Evolutionary conservation across 2,888 invertebrate species (phyloP).

Genomic region (Sipha maydis): DNA sequence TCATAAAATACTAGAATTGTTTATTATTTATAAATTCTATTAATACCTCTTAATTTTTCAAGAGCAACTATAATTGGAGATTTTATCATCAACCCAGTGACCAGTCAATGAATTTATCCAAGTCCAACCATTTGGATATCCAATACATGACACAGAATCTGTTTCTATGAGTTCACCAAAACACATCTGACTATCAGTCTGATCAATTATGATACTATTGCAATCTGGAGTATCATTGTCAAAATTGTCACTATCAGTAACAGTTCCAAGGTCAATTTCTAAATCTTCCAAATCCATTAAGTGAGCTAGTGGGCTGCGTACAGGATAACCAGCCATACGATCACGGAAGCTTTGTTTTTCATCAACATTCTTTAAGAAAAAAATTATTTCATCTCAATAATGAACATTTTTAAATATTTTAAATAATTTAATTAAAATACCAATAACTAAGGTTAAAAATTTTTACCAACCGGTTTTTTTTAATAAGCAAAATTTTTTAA

Average conservation of each 20-base stretch:
- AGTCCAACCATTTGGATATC: constrained; percentile 75
- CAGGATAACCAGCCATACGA: constrained; percentile 63
- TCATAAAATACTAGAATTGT: not conserved
- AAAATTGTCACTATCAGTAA: constrained; percentile 64
- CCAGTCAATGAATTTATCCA: constrained; percentile 86
- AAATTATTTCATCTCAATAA: constrained; percentile 4
- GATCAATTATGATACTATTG: constrained; percentile 48
- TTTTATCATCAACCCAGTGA: constrained; percentile 73
- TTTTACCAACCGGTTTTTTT: constrained; percentile 69
- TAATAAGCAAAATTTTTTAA: constrained; percentile 84
- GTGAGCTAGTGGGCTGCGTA: constrained; percentile 65
- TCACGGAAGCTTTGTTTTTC: constrained; percentile 63
- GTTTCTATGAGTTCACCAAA: constrained; percentile 49
- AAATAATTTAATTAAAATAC: constrained; percentile 26
- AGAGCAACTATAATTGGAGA: constrained; percentile 78
- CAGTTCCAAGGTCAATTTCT: constrained; percentile 63
- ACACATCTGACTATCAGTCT: constrained; percentile 27
- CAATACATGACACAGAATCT: constrained; percentile 57
- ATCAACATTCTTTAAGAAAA: constrained; percentile 63
- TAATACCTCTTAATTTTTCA: constrained; percentile 83
- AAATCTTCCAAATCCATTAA: constrained; percentile 67
- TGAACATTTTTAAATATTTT: not conserved
- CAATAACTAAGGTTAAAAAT: constrained; percentile 23
- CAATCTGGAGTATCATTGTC: constrained; percentile 50
- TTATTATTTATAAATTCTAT: constrained; percentile 65